Evolutionary conservation across 2,797 vertebrate genomes (phyloP), one percentile per base, ranked within the genome.

Genomic region (Urophycis tenuis): DNA sequence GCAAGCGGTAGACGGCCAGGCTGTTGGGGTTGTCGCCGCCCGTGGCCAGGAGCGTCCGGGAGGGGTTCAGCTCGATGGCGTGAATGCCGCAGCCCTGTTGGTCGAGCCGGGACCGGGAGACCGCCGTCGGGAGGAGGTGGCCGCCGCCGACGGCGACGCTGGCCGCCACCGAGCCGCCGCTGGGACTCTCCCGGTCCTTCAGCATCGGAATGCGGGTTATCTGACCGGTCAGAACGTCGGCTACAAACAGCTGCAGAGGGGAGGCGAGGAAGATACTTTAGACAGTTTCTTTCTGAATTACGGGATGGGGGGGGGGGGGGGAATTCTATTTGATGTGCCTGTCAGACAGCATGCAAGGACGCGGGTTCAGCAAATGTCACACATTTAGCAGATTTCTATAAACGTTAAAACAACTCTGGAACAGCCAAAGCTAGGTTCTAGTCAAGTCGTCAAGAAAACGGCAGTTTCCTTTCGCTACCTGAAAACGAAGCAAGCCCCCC

Each of bases 11-110:
- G 87, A 99, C 91, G 22, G 98, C 98, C 79, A 99, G 92, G 87
- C 97, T 99, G 91, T 99, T 99, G 41, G 98, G 98, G 90, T 99
- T 99, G 89, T 99, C 97, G 85, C 98, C 98, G 87, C 97, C 98
- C 0, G 98, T 99, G 72, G 98, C 98, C 73, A 99, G 90, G 73
- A 99, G 88, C 0, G 96, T 97, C 83, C 93, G 94, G 0, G 96
- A 98, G 39, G 96, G 96, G 87, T 99, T 99, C 81, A 99, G 90
- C 87, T 99, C 98, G 3, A 98, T 98, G 73, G 97, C 97, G 15
- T 99, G 98, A 88, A 99, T 99, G 32, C 98, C 98, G 85, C 98
- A 99, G 80, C 96, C 95, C 90, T 97, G 96, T 86, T 96, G 96
- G 86, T 96, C 97, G 77, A 95, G 91, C 29, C 92, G 88, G 12